Base-by-base conservation (phyloP, 2,888 invertebrate genomes). In the Escarpia spicata region DNA sequence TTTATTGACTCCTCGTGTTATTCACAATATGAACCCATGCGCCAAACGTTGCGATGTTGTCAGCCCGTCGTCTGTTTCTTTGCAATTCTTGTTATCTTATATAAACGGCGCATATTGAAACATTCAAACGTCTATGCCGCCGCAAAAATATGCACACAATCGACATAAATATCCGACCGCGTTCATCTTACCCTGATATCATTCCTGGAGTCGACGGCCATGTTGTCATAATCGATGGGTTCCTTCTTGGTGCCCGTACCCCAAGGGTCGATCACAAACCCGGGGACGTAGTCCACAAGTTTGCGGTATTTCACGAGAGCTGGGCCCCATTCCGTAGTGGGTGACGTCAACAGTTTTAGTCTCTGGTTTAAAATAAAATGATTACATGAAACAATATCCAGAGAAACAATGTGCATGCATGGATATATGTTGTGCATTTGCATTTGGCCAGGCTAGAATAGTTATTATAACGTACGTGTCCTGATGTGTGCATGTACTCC, bases 311-410 rank as follows among this genome's bases (percentile, higher is more conserved):
- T 95, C 15, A 95, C 94, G 26, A 96, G 94, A 8, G 95, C 95
- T 31, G 96, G 96, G 1, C 96, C 96, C 96, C 96, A 96, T 90
- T 96, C 95, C 12, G 92, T 92, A 15, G 95, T 95, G 9, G 96
- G 96, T 26, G 93, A 94, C 43, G 93, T 93, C 90, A 95, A 94
- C 9, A 94, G 93, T 3, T 92, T 92, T 0, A 95, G 37, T 92
- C 94, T 93, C 95, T 95, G 94, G 15, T 93, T 93, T 45, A 60
- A 93, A 92, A 45, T 19, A 91, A 43, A 43, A 43, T 15, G 0
- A 15, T 52, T 9, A 90, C 43, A 92, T 90, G 19, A 90, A 90
- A 90, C 31, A 43, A 9, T 90, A 37, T 37, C 43, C 31, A 9
- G 43, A 37, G 3, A 37, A 43, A 90, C 3, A 90, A 3, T 90